Percentiles rank a stretch among this genome's conserved stretches.
phyloP scores from a whole-genome alignment of 2,888 invertebrate genomes.

The Atherix ibis region DNA sequence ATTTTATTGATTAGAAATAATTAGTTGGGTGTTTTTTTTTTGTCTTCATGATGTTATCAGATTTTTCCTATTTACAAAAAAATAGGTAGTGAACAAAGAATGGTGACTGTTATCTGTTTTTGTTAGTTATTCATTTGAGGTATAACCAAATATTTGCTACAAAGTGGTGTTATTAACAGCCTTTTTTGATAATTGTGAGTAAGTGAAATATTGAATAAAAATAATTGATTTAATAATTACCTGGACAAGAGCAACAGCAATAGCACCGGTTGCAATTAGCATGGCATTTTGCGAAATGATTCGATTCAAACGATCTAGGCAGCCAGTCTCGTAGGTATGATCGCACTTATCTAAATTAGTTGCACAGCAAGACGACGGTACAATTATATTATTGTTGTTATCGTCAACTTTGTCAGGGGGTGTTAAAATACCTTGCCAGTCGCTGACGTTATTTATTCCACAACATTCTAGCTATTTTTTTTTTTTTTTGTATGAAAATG shows the following conservation, averaged over 20 bases:
- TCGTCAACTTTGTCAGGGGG: not conserved
- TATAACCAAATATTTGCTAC: not conserved
- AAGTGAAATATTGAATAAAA: slow-evolving; percentile 2
- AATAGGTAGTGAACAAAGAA: no score
- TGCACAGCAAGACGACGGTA: slow-evolving; percentile 45
- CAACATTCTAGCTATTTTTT: slow-evolving; percentile 55
- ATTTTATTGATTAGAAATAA: no score
- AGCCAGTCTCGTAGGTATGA: slow-evolving; percentile 34
- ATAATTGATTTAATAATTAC: slow-evolving; percentile 25
- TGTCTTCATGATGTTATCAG: no score
- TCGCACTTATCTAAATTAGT: slow-evolving; percentile 18
- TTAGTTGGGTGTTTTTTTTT: no score
- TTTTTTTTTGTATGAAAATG: slow-evolving; percentile 3
- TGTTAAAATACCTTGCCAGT: slow-evolving; percentile 37
- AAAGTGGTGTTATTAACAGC: not conserved
- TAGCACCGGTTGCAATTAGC: slow-evolving; percentile 54
- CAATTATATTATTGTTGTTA: slow-evolving; percentile 7
- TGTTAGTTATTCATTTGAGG: no score
- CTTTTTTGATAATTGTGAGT: not conserved
- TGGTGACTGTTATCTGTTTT: no score
- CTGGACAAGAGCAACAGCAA: slow-evolving; percentile 68
- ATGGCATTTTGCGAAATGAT: slow-evolving; percentile 55
- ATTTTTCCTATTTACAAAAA: no score
- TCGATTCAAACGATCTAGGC: slow-evolving; percentile 41
- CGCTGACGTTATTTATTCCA: slow-evolving; percentile 43